Base-by-base conservation (phyloP, 2,113 vertebrate species). In the Plectropomus leopardus region DNA sequence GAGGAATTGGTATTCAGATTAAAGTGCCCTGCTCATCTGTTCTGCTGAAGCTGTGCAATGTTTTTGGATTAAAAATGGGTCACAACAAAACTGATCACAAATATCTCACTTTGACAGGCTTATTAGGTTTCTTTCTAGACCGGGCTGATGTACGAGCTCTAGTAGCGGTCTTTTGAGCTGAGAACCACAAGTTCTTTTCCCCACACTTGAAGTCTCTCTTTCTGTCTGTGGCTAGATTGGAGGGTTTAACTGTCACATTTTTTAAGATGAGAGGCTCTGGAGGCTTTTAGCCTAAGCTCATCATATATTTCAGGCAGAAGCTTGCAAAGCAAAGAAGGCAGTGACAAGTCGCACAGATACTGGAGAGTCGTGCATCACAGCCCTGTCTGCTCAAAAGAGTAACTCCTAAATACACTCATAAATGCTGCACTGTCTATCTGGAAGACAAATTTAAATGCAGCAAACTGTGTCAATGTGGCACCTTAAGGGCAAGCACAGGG, bases 231-330 rank as follows among this genome's bases (percentile, higher is more conserved):
- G 68, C 42, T 72, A 58, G 75, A 91, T 91, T 76, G 76, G 80
- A 84, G 68, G 82, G 79, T 89, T 88, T 89, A 80, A 74, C 86
- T 89, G 82, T 82, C 73, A 83, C 63, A 65, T 78, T 84, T 87
- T 87, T 77, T 72, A 81, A 70, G 84, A 84, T 89, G 88, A 89
- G 83, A 85, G 64, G 67, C 87, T 90, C 86, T 53, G 66, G 34
- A 61, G 79, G 72, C 81, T 86, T 88, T 91, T 83, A 86, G 86
- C 78, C 72, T 88, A 86, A 91, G 88, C 82, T 91, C 87, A 87
- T 92, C 85, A 90, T 82, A 82, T 88, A 84, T 88, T 90, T 87
- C 85, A 81, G 82, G 69, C 24, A 71, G 58, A 72, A 21, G 71
- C 72, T 86, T 82, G 70, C 67, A 80, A 83, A 90, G 86, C 76